These are phyloP conservation scores for Macrochelys suwanniensis DNA, from an alignment of 2,797 vertebrate species.

Conservation along the genomic window DNA sequence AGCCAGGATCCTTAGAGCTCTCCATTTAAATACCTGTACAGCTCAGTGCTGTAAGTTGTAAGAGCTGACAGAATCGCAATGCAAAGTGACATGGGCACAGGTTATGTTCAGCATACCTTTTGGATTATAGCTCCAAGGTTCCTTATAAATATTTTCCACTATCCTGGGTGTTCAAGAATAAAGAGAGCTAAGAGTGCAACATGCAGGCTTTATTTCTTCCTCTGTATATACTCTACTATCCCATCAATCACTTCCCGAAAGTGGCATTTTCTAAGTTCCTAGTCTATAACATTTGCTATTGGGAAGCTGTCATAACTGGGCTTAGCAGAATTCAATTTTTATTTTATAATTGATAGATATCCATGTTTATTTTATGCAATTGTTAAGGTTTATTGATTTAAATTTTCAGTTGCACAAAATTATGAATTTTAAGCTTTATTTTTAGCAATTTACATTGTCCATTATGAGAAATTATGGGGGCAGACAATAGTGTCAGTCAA, in stretches of 20 bases:
- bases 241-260: neutral
- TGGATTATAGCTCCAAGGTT: fast-evolving
- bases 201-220: neutral
- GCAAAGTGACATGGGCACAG: fast-evolving
- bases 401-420: neutral
- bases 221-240: neutral
- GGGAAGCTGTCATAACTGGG: neutral
- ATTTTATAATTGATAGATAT: neutral
- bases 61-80: fast-evolving
- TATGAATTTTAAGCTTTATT: neutral
- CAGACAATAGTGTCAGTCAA: neutral
- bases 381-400: neutral
- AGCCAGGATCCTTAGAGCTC: neutral
- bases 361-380: neutral
- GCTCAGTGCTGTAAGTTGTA: neutral
- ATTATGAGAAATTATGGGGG: neutral
- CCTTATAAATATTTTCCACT: neutral
- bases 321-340: too few relatives aligned
- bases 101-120: fast-evolving
- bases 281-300: neutral
- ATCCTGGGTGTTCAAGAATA: neutral
- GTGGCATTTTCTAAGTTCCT: neutral
- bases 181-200: neutral
- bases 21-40: neutral
- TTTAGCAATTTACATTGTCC: neutral